Conservation (phyloP, 1,140 invertebrate species). For the Pectinophora gossypiella region DNA sequence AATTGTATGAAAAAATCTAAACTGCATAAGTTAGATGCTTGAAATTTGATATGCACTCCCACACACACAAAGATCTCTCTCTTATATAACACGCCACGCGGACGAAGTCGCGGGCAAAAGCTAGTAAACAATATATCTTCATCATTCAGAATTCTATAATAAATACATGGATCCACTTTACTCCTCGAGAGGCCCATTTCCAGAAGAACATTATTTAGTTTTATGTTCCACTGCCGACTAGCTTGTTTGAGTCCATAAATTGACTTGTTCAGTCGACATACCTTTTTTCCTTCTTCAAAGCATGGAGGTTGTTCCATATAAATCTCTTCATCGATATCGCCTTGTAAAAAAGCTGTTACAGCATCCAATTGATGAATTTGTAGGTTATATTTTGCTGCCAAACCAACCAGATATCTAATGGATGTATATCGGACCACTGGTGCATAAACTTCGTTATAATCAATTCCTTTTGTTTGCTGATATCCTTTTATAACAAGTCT, state of each 20-base stretch:
- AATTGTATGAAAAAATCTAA: no score
- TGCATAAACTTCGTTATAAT: slow-evolving; percentile 37
- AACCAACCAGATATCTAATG: slow-evolving; percentile 29
- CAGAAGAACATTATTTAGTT: slow-evolving; percentile 18
- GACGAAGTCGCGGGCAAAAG: no score
- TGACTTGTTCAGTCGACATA: slow-evolving; percentile 26
- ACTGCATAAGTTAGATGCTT: no score
- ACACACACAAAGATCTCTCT: no score
- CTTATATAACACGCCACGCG: no score
- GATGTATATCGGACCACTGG: slow-evolving; percentile 30
- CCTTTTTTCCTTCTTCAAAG: slow-evolving; percentile 16
- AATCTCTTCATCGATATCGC: slow-evolving; percentile 50
- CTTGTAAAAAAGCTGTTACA: slow-evolving; percentile 38
- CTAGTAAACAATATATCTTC: slow-evolving; percentile 8
- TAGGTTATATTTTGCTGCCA: slow-evolving; percentile 30
- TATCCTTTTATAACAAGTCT: slow-evolving; percentile 39
- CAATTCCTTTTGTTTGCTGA: slow-evolving; percentile 26
- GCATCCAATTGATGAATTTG: slow-evolving; percentile 48
- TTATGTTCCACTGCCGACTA: slow-evolving; percentile 29
- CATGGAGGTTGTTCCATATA: slow-evolving; percentile 44
- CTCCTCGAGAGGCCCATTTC: slow-evolving; percentile 20
- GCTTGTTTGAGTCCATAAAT: slow-evolving; percentile 57
- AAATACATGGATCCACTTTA: slow-evolving; percentile 27
- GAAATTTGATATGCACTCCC: no score
- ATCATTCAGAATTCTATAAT: slow-evolving; percentile 14